Evolutionary conservation across 2,888 invertebrate genomes (phyloP), one percentile per base, ranked within the genome.

Genomic region (Gymnoscelis rufifasciata): DNA sequence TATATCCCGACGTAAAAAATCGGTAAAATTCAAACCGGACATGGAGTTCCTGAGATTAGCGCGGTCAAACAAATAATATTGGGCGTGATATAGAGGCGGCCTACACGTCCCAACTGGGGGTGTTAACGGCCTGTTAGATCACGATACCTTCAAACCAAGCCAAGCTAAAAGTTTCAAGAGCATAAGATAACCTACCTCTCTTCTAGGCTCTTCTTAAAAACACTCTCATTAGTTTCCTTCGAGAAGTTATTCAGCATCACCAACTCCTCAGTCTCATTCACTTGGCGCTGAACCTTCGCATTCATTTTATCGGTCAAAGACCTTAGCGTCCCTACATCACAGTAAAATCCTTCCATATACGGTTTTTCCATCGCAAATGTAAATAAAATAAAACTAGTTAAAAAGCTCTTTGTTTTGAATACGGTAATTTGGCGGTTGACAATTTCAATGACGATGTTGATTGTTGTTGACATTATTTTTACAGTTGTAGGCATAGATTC

Each of bases 201-300:
- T 40, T 79, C 66, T 26, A 87, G 59, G 47, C 70, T 68, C 39
- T 73, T 76, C 43, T 72, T 80, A 30, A 80, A 71, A 10, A 69
- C 63, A 43, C 71, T 76, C 51, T 87, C 86, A 51, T 76, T 82
- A 19, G 71, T 67, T 51, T 88, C 86, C 11, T 67, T 67, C 0
- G 78, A 74, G 42, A 81, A 84, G 35, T 64, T 71, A 31, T 78
- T 82, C 24, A 86, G 60, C 76, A 82, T 73, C 26, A 79, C 68
- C 52, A 87, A 51, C 48, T 86, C 82, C 41, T 86, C 81, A 1
- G 70, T 74, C 5, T 73, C 72, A 38, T 74, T 82, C 3, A 87
- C 59, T 38, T 78, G 78, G 13, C 78, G 79, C 28, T 82, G 63
- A 0, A 81, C 86, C 49, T 72, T 68, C 0, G 69, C 66, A 38